Evolutionary conservation across 1,140 invertebrate species (phyloP), one percentile per base, ranked within the genome.

Genomic region (Drosophila persimilis): DNA sequence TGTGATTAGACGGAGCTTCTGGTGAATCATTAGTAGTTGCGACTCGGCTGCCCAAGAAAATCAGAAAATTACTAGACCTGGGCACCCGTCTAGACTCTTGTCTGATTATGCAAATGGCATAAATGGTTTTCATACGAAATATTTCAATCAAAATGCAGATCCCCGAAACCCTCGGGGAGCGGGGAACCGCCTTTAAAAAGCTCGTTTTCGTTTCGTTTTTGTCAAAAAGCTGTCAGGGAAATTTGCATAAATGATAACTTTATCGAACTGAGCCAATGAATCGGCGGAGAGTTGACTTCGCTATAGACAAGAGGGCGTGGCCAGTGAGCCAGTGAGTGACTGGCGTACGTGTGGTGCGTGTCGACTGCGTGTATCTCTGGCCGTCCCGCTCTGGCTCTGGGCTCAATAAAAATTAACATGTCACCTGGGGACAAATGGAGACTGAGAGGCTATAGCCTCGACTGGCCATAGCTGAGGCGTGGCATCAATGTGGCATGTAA

Each of bases 181-280:
- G 11, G 35, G 11, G 11, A 3, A 17, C 26, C 44, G 50, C 64
- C 64, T 47, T 48, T 29, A n/a, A 54, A 39, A 20, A 13, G 29
- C 8, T 67, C 9, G 64, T 43, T 63, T 47, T 67, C 11, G 65
- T 48, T 64, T 53, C 9, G 8, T 52, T 55, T 73, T 74, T 73
- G 53, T 47, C 76, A 60, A 74, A 60, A 74, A 72, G 63, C 66
- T 88, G 78, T 76, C 83, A 60, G 73, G 24, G 29, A 64, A 77
- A 88, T 88, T 88, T 79, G 83, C 83, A 88, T 88, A 88, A 83
- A 77, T 88, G 83, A 88, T 88, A 88, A 83, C 83, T 88, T 79
- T 79, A 88, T 88, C 74, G 78, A 66, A 46, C 67, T 59, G 51
- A 58, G 51, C 78, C 83, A 83, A 75, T 88, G 72, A 73, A 54